Percentiles rank a stretch among this genome's conserved stretches.
Conservation (phyloP, 2,888 invertebrate species). For the Trilocha varians region DNA sequence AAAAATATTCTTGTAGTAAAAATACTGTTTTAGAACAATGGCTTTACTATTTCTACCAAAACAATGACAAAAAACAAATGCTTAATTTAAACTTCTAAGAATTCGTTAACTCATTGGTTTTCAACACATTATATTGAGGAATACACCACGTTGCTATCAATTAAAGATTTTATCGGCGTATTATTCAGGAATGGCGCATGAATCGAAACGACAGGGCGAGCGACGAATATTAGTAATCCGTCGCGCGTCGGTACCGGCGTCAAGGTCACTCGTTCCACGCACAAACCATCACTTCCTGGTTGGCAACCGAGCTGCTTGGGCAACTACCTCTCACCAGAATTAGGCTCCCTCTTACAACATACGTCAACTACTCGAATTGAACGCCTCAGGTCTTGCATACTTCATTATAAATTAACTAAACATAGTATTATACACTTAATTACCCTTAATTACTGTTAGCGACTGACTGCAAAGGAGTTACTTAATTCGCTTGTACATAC, state of each 20-base stretch:
- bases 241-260: conserved; percentile 24
- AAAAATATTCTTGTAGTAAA: no score
- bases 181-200: conserved; percentile 5
- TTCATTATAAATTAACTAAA: background rate
- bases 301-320: conserved; percentile 47
- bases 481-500: no score
- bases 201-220: conserved; percentile 17
- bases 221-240: conserved; percentile 41
- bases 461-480: no score
- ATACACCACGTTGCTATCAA: background rate
- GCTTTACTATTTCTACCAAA: no score
- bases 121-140: background rate
- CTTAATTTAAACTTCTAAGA: background rate
- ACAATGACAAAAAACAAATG: no score
- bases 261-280: conserved; percentile 62
- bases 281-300: conserved; percentile 60
- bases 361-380: conserved; percentile 4
- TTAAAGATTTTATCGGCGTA: background rate
- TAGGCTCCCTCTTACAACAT: conserved; percentile 50
- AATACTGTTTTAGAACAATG: no score
- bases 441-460: no score
- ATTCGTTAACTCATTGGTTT: background rate
- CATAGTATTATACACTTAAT: background rate
- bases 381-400: background rate
- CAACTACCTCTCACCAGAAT: conserved; percentile 64